phyloP scores from a whole-genome alignment of 2,113 vertebrate species.

The Toxostoma redivivum region DNA sequence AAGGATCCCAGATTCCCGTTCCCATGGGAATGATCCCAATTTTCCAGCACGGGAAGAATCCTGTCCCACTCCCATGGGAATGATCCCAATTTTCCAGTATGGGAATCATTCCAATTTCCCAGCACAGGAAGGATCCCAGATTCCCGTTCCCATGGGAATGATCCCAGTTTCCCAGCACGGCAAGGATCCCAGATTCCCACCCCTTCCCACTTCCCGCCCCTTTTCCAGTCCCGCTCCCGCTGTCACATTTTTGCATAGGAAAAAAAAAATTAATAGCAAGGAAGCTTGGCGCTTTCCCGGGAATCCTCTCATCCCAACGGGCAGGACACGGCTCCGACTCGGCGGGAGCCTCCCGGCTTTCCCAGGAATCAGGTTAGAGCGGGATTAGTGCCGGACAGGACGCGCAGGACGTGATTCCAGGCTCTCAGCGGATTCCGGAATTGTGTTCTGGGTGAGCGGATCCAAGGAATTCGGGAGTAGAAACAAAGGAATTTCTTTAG shows the following conservation, averaged over 20 bases:
- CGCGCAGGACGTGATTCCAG: slow-evolving; percentile 49
- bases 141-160: background rate
- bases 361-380: background rate
- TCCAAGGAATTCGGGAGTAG: slow-evolving; percentile 30
- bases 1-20: background rate
- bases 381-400: slow-evolving; percentile 38
- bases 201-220: background rate
- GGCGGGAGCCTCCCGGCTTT: rapidly evolving
- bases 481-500: slow-evolving; percentile 30
- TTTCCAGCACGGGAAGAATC: background rate
- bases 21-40: background rate
- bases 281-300: background rate
- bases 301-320: background rate
- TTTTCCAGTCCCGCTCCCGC: background rate
- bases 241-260: slow-evolving; percentile 39
- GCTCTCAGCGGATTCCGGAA: background rate
- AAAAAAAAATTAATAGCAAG: background rate
- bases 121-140: rapidly evolving
- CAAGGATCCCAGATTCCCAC: background rate
- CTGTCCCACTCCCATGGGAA: background rate
- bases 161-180: background rate
- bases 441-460: slow-evolving; percentile 11
- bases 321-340: background rate
- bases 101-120: background rate
- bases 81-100: rapidly evolving